Conservation (phyloP, 2,113 vertebrate species). For the Channa argus region DNA sequence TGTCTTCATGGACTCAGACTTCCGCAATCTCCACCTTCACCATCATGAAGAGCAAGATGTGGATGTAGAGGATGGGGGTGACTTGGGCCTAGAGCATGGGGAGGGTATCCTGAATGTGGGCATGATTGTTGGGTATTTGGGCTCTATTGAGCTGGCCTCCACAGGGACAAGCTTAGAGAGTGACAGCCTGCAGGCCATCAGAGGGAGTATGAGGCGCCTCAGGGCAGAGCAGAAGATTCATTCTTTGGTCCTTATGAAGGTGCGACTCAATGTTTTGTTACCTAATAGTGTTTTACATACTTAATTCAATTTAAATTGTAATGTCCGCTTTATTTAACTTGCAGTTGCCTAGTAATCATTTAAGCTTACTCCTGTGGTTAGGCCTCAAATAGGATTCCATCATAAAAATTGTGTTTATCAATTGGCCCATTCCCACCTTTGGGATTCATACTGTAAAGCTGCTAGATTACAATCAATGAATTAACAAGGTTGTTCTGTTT, state of each 20-base stretch:
- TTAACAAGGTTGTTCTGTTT: too few species aligned
- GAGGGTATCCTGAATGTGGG: slow-evolving; percentile 93
- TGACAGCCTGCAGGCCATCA: slow-evolving; percentile 95
- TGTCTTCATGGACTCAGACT: slow-evolving; percentile 82
- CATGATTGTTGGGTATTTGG: slow-evolving; percentile 97
- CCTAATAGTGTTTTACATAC: not conserved
- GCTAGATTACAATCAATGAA: not conserved
- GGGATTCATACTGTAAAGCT: not conserved
- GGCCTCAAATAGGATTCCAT: not conserved
- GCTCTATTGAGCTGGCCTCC: slow-evolving; percentile 96
- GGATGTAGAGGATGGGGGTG: slow-evolving; percentile 80
- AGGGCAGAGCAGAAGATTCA: slow-evolving; percentile 96
- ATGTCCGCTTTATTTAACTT: not conserved
- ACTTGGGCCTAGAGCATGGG: slow-evolving; percentile 82
- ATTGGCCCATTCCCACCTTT: too few species aligned
- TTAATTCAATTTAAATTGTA: not conserved
- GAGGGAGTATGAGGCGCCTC: slow-evolving; percentile 96
- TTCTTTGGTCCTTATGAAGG: slow-evolving; percentile 93
- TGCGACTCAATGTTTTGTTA: slow-evolving; percentile 8
- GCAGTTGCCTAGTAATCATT: not conserved
- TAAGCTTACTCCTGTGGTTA: not conserved
- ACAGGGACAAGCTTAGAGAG: slow-evolving; percentile 89
- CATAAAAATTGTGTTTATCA: not conserved
- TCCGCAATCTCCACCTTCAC: slow-evolving; percentile 72
- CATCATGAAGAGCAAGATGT: slow-evolving; percentile 66